Conservation (phyloP, 2,113 vertebrate species). For the Lates calcarifer region DNA sequence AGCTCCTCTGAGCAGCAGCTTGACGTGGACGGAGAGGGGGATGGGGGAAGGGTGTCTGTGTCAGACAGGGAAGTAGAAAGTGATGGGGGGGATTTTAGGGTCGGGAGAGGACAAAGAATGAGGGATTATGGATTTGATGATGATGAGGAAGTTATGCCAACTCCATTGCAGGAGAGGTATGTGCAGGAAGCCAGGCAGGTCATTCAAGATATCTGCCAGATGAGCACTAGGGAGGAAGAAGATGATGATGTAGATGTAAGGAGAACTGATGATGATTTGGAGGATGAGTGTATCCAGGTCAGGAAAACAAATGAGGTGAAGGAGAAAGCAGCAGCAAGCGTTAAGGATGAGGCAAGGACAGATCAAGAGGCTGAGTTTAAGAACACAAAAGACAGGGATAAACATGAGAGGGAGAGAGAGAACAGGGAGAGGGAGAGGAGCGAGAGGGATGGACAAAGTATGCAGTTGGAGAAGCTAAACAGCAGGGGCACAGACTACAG, state of each 20-base stretch:
- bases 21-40: constrained; percentile 75
- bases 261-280: constrained; percentile 25
- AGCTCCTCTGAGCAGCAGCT: constrained; percentile 93
- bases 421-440: constrained; percentile 66
- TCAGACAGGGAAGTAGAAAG: constrained; percentile 82
- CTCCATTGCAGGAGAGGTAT: constrained; percentile 91
- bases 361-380: constrained; percentile 48
- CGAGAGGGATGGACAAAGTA: constrained; percentile 74
- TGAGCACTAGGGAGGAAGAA: constrained; percentile 88
- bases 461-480: constrained; percentile 71
- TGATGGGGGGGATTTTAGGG: constrained; percentile 78
- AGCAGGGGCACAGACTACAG: constrained; percentile 69
- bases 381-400: constrained; percentile 69
- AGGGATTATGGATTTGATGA: constrained; percentile 76
- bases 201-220: constrained; percentile 95
- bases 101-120: constrained; percentile 51
- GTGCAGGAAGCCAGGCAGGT: constrained; percentile 95
- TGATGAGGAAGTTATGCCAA: constrained; percentile 82
- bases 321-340: constrained; percentile 9
- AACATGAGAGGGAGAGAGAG: constrained; percentile 76
- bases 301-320: constrained; percentile 49
- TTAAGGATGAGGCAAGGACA: constrained; percentile 46
- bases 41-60: constrained; percentile 70
- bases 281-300: constrained; percentile 50
- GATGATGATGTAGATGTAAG: constrained; percentile 72